phyloP scores from a whole-genome alignment of 1,140 invertebrate species.

The Nasonia longicornis region DNA sequence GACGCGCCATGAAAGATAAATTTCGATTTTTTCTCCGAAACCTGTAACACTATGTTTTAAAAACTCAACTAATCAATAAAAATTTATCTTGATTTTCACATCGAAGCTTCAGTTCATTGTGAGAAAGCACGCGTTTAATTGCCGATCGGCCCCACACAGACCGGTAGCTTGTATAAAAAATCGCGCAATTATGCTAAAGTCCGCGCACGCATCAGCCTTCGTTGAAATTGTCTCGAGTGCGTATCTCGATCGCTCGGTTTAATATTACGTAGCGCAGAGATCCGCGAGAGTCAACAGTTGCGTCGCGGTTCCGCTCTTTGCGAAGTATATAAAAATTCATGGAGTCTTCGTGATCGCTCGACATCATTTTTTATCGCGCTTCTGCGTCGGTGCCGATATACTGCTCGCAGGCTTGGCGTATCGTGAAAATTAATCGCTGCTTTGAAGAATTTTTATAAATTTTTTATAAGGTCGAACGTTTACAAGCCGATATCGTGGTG shows the following conservation, averaged over 20 bases:
- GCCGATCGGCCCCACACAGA: slow-evolving; percentile 2
- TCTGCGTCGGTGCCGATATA: neutral
- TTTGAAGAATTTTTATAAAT: neutral
- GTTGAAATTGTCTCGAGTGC: neutral
- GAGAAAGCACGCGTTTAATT: neutral
- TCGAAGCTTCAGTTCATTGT: neutral
- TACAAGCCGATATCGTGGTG: neutral
- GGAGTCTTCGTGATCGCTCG: neutral
- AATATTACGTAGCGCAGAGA: neutral
- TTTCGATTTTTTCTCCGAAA: too few species aligned
- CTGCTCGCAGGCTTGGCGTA: neutral
- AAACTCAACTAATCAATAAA: neutral
- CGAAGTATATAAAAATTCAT: slow-evolving; percentile 1
- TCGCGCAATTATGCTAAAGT: slow-evolving; percentile 28
- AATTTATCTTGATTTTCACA: neutral
- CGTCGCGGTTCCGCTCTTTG: neutral
- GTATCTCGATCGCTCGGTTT: neutral
- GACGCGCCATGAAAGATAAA: too few species aligned
- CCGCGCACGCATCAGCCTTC: neutral
- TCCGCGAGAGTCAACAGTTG: neutral
- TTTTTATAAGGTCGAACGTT: neutral
- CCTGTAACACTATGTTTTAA: too few species aligned
- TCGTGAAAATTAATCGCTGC: neutral
- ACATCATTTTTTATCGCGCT: neutral
- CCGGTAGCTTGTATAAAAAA: slow-evolving; percentile 22